These are phyloP conservation scores for Oncorhynchus mykiss DNA, from an alignment of 2,113 vertebrate species.

Conservation along the genomic window DNA sequence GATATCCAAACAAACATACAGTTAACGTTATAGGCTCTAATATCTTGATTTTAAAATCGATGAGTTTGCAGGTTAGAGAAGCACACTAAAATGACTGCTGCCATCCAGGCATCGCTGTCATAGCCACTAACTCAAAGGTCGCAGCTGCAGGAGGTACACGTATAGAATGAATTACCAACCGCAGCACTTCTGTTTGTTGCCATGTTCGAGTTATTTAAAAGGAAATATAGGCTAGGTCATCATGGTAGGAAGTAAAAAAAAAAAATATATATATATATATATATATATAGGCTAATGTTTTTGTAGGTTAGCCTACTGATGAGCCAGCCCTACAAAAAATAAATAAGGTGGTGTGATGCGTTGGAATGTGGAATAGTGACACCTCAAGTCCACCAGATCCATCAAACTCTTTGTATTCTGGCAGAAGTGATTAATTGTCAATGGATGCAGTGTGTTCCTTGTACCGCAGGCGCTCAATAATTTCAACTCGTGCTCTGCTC, in stretches of 20 bases:
- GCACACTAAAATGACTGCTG: slow-evolving; percentile 5
- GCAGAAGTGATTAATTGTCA: too few species aligned
- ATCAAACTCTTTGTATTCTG: too few species aligned
- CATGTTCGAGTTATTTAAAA: slow-evolving; percentile 1
- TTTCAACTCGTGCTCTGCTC: too few species aligned
- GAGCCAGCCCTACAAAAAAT: too few species aligned
- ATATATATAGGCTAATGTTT: background rate
- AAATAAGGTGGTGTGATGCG: slow-evolving; percentile 17
- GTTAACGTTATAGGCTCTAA: background rate
- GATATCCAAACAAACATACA: background rate
- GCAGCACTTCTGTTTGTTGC: background rate
- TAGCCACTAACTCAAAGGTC: slow-evolving; percentile 27
- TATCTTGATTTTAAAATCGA: background rate
- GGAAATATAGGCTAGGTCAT: too few species aligned
- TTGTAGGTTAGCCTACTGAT: background rate
- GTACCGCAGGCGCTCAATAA: too few species aligned
- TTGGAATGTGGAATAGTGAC: slow-evolving; percentile 33
- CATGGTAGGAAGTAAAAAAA: too few species aligned
- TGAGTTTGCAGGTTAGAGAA: background rate
- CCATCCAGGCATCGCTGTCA: slow-evolving; percentile 4
- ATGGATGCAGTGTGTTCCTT: too few species aligned
- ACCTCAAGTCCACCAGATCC: too few species aligned
- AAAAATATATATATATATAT: too few species aligned
- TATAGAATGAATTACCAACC: background rate
- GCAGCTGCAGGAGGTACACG: background rate